These are phyloP conservation scores for Mormyrops attenuatus DNA, from an alignment of 2,797 vertebrate genomes.

Conservation along the genomic window DNA sequence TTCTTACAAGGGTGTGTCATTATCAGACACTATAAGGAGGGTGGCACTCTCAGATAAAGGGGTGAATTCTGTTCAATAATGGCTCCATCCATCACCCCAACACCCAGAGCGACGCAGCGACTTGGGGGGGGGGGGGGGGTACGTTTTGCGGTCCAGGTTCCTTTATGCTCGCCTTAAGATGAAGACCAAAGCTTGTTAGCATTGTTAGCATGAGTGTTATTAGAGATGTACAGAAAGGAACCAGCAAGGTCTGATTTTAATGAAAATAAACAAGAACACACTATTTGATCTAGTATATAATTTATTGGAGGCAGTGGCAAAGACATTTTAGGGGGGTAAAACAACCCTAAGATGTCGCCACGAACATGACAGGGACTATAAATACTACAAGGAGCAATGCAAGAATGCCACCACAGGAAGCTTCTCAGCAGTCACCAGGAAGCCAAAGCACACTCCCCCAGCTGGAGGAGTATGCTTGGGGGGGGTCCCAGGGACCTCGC, in stretches of 20 bases:
- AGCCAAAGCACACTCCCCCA: neutral
- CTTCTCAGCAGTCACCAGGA: neutral
- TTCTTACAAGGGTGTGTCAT: neutral
- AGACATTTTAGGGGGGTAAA: neutral
- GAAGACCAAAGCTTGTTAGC: neutral
- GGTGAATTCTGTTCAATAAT: neutral
- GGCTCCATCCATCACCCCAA: neutral
- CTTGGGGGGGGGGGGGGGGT: neutral
- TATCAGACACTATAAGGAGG: neutral
- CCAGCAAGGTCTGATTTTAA: neutral
- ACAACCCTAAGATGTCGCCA: neutral
- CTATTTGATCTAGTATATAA: neutral
- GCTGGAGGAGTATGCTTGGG: neutral
- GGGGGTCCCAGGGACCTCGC: neutral
- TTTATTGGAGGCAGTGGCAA: neutral
- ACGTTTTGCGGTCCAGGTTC: neutral
- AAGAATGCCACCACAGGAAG: neutral
- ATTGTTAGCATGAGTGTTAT: neutral
- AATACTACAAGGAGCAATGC: neutral
- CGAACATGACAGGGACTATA: neutral
- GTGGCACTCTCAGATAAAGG: neutral
- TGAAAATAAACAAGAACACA: neutral
- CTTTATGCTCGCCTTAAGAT: neutral
- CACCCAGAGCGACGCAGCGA: neutral
- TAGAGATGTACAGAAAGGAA: neutral